Evolutionary conservation across 2,888 invertebrate genomes (phyloP), one percentile per base, ranked within the genome.

Genomic region (Acronicta alni): DNA sequence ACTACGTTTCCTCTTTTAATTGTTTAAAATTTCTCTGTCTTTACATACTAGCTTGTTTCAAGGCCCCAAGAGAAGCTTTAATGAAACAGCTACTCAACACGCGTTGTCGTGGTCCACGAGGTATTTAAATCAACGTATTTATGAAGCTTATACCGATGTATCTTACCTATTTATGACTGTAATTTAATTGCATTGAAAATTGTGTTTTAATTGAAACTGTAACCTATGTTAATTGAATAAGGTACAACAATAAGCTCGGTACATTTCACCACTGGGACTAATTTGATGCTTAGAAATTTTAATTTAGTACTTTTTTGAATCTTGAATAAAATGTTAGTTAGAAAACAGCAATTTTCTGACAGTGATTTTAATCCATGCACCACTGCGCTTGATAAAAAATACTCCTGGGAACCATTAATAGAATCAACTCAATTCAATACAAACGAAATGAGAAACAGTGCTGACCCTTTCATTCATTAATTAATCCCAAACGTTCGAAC

Each of bases 401-500:
- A 72, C 75, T 70, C 67, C 58, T 72, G 74, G 75, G 74, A 81
- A 77, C 73, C 71, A 71, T 62, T 63, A 77, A 88, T 85, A 86
- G 85, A 86, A 86, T 87, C 83, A 84, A 85, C 74, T 81, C 81
- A 81, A 84, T 87, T 83, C 86, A 87, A 90, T 89, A 84, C 82
- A 76, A 77, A 84, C 80, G 76, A 87, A 89, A 89, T 88, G 87
- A 88, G 86, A 87, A 86, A 88, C 88, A 84, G 68, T 74, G 72
- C 81, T 82, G 87, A 85, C 90, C 89, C 91, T 90, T 91, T 90
- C 89, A 89, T 86, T 86, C 86, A 87, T 89, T 92, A 91, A 92
- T 92, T 91, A 92, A 91, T 89, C 88, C 88, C 82, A 84, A 88
- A 87, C 85, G 84, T 81, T 84, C 83, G 84, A 85, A 85, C 84